A percentile compares a stretch with the other conserved stretches of the same genome.
phyloP scores from a whole-genome alignment of 1,140 invertebrate species.

The Lutraria rhynchaena region DNA sequence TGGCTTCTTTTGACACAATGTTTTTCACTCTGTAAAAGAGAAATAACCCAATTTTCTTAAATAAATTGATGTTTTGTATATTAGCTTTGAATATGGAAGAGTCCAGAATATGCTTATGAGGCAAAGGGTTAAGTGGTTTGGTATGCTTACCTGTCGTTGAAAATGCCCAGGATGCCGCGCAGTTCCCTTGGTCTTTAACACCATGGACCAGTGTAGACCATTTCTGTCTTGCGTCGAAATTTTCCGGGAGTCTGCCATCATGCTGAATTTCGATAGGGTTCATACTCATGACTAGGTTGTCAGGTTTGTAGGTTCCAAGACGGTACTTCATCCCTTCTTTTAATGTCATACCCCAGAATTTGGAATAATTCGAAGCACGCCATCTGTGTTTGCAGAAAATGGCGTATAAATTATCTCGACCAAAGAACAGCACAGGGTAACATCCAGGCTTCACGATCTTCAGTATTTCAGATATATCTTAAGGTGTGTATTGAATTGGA shows the following conservation, averaged over 20 bases:
- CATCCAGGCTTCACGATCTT: too few species aligned
- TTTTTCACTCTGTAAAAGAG: too few species aligned
- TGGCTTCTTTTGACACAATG: too few species aligned
- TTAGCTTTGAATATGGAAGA: too few species aligned
- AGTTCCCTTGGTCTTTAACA: conserved; percentile 94
- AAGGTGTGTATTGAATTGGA: too few species aligned
- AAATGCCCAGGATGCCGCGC: conserved; percentile 96
- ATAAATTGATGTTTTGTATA: too few species aligned
- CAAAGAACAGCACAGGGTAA: too few species aligned
- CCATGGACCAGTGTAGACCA: conserved; percentile 89
- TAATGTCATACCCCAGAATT: conserved; percentile 92
- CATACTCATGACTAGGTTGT: conserved; percentile 82
- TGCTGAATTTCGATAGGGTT: conserved; percentile 81
- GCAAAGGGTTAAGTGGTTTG: too few species aligned
- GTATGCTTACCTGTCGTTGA: conserved; percentile 88
- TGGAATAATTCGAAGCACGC: conserved; percentile 90
- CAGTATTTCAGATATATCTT: too few species aligned
- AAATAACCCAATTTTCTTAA: too few species aligned
- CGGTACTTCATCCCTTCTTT: conserved; percentile 90
- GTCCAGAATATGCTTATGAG: too few species aligned
- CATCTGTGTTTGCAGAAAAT: conserved; percentile 83
- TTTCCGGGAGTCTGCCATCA: conserved; percentile 72
- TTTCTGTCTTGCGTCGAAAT: conserved; percentile 89
- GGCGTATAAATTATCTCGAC: too few species aligned
- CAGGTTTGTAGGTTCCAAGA: conserved; percentile 86